These are phyloP conservation scores for Helicoverpa zea DNA, from an alignment of 1,140 invertebrate species.

Conservation along the genomic window DNA sequence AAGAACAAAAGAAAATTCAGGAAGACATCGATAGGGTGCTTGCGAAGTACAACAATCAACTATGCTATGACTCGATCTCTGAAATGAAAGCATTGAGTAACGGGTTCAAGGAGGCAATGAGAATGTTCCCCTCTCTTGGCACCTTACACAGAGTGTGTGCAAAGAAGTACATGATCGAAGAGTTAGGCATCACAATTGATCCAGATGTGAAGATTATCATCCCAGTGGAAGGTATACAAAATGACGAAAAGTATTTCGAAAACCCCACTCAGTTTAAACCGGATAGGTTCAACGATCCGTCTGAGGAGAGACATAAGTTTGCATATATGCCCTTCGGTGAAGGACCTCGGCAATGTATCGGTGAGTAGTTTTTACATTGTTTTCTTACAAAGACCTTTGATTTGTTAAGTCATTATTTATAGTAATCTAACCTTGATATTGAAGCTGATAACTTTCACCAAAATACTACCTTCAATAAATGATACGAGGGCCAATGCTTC, in stretches of 20 bases:
- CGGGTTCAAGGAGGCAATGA: conserved; percentile 67
- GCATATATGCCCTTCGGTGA: conserved; percentile 90
- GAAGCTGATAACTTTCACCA: too few relatives aligned
- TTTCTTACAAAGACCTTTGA: too few relatives aligned
- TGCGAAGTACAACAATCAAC: conserved; percentile 78
- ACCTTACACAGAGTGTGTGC: conserved; percentile 73
- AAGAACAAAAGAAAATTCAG: conserved; percentile 83
- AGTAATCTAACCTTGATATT: too few relatives aligned
- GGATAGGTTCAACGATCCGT: conserved; percentile 86
- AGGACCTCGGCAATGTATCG: conserved; percentile 90
- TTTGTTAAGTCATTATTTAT: too few relatives aligned
- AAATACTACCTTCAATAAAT: too few relatives aligned
- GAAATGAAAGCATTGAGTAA: conserved; percentile 87
- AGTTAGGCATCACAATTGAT: conserved; percentile 74
- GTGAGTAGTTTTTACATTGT: conserved; percentile 61
- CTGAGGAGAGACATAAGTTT: conserved; percentile 80
- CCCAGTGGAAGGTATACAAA: conserved; percentile 87
- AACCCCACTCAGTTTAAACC: conserved; percentile 88
- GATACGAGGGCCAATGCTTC: too few relatives aligned
- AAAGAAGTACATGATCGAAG: conserved; percentile 79
- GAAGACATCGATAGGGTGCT: conserved; percentile 83
- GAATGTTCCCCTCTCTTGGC: conserved; percentile 81
- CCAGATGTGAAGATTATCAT: conserved; percentile 86
- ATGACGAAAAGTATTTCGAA: conserved; percentile 85
- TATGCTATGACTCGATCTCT: conserved; percentile 87